A percentile compares a stretch with the other conserved stretches of the same genome.
Evolutionary conservation across 2,797 vertebrate species (phyloP).

Genomic region (Aldrovandia affinis): DNA sequence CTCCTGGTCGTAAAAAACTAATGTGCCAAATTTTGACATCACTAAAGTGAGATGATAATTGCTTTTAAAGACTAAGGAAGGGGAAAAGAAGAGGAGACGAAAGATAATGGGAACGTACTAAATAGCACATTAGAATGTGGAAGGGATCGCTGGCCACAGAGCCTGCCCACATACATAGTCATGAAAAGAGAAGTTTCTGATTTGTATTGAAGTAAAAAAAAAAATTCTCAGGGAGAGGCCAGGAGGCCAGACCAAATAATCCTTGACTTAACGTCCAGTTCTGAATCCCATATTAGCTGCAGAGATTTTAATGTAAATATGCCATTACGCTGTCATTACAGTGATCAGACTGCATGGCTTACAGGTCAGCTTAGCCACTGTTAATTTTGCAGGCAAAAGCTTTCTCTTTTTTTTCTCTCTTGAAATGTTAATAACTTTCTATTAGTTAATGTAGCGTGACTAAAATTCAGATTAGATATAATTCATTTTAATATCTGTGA

Average conservation of each 20-base stretch:
- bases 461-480: conserved; percentile 99
- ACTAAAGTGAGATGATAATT: conserved; percentile 78
- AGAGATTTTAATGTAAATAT: conserved; percentile 99
- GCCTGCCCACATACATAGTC: conserved; percentile 92
- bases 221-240: conserved; percentile 92
- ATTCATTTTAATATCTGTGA: conserved; percentile 99
- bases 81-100: conserved; percentile 73
- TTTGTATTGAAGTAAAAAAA: conserved; percentile 93
- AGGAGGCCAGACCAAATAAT: conserved; percentile 99
- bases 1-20: conserved; percentile 68
- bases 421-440: conserved; percentile 99
- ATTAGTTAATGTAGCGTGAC: conserved; percentile 99
- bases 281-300: conserved; percentile 99
- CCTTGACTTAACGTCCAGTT: conserved; percentile 98
- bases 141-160: conserved; percentile 76
- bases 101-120: conserved; percentile 76
- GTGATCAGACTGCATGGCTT: conserved; percentile 96
- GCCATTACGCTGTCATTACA: conserved; percentile 99
- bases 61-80: conserved; percentile 75
- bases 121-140: conserved; percentile 81
- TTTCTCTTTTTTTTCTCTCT: conserved; percentile 86
- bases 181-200: conserved; percentile 98
- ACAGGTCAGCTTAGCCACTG: conserved; percentile 99
- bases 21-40: conserved; percentile 70
- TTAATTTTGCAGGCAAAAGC: conserved; percentile 99